These are phyloP conservation scores for Vespertilio murinus DNA, from an alignment of 2,797 vertebrate species.

Conservation along the genomic window DNA sequence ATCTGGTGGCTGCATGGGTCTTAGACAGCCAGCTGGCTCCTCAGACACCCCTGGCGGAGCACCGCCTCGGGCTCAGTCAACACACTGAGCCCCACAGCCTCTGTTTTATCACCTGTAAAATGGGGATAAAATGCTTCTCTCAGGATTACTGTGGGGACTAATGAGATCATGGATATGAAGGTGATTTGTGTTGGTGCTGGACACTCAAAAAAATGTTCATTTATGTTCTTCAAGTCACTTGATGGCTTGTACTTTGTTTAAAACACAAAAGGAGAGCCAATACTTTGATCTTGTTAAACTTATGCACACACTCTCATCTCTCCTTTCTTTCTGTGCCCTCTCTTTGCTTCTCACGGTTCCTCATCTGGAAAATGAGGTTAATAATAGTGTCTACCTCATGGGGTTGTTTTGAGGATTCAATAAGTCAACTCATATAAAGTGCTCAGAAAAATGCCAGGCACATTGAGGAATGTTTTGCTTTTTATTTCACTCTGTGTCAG, in stretches of 20 bases:
- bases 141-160: not conserved
- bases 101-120: not conserved
- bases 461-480: not conserved
- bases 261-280: not conserved
- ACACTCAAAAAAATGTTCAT: not conserved
- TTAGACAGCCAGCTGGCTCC: not conserved
- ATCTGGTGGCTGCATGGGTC: fast-evolving
- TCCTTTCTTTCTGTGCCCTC: not conserved
- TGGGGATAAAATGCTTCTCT: not conserved
- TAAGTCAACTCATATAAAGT: not conserved
- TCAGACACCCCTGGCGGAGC: not conserved
- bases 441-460: not conserved
- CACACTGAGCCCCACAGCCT: not conserved
- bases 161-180: not conserved
- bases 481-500: not conserved
- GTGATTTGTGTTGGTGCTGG: not conserved
- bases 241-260: not conserved
- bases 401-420: not conserved
- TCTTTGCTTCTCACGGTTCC: not conserved
- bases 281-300: not conserved
- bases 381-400: not conserved
- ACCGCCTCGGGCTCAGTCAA: not conserved
- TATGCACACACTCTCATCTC: not conserved
- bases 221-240: not conserved
- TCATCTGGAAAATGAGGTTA: not conserved